These are phyloP conservation scores for Manduca sexta DNA, from an alignment of 1,140 invertebrate species.

Conservation along the genomic window DNA sequence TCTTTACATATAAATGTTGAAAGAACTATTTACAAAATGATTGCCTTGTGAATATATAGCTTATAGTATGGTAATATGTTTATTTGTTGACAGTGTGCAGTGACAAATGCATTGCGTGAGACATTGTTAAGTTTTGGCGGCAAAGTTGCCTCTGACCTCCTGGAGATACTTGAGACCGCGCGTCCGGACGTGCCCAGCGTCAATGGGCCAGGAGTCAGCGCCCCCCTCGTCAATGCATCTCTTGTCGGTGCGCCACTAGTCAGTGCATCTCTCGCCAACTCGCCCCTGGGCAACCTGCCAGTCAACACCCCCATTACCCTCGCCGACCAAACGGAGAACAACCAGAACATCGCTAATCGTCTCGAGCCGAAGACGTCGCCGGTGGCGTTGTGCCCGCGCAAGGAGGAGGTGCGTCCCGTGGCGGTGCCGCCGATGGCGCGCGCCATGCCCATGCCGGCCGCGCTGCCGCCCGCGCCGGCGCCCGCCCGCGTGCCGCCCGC, in stretches of 20 bases:
- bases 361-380: conserved; percentile 15
- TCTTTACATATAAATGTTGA: too few relatives aligned
- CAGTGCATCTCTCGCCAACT: too few relatives aligned
- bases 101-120: conserved; percentile 65
- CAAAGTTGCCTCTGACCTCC: conserved; percentile 42
- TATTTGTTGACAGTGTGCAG: conserved; percentile 47
- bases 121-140: conserved; percentile 66
- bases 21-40: too few relatives aligned
- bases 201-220: too few relatives aligned
- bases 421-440: conserved; percentile 21
- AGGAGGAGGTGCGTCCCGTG: background rate
- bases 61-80: conserved; percentile 3
- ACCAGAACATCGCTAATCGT: background rate
- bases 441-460: conserved; percentile 36
- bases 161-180: conserved; percentile 40
- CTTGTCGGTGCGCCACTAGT: too few relatives aligned
- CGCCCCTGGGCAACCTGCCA: too few relatives aligned
- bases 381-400: background rate
- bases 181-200: conserved; percentile 10
- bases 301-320: too few relatives aligned
- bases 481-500: conserved; percentile 9
- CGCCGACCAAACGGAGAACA: background rate
- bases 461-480: conserved; percentile 11
- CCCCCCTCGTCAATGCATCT: too few relatives aligned
- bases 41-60: too few relatives aligned